These are phyloP conservation scores for Drosophila parabipectinata DNA, from an alignment of 1,140 invertebrate genomes.

Conservation along the genomic window DNA sequence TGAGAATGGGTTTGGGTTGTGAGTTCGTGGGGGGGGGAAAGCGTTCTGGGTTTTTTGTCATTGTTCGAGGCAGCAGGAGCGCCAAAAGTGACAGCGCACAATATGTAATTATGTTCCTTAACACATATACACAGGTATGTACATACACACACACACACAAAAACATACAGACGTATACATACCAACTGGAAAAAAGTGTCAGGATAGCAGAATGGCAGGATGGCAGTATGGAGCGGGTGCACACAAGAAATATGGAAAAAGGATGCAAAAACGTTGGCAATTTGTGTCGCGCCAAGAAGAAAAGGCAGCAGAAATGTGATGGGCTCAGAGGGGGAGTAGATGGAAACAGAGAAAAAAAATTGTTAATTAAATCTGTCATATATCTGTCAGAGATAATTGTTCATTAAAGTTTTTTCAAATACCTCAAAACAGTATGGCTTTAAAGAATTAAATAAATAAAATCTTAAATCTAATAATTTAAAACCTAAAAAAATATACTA, in stretches of 20 bases:
- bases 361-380: not conserved
- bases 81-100: constrained; percentile 80
- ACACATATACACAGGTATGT: constrained; percentile 32
- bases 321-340: not conserved
- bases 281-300: constrained; percentile 74
- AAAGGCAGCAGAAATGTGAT: constrained; percentile 27
- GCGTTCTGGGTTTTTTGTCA: constrained; percentile 56
- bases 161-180: constrained; percentile 7
- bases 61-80: constrained; percentile 55
- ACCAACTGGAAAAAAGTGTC: not conserved
- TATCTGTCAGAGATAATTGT: not conserved
- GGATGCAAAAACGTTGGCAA: constrained; percentile 81
- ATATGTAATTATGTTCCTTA: constrained; percentile 77
- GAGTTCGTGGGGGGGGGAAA: constrained; percentile 11
- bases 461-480: too few species aligned
- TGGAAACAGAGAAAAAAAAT: constrained; percentile 14
- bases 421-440: too few species aligned
- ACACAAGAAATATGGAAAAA: constrained; percentile 73
- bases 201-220: not conserved
- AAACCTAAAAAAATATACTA: too few species aligned
- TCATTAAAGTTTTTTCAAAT: not conserved
- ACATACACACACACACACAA: constrained; percentile 9
- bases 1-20: not conserved
- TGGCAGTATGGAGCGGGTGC: constrained; percentile 9
- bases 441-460: not conserved